These are phyloP conservation scores for Rhincodon typus DNA, from an alignment of 2,797 vertebrate genomes.

Conservation along the genomic window DNA sequence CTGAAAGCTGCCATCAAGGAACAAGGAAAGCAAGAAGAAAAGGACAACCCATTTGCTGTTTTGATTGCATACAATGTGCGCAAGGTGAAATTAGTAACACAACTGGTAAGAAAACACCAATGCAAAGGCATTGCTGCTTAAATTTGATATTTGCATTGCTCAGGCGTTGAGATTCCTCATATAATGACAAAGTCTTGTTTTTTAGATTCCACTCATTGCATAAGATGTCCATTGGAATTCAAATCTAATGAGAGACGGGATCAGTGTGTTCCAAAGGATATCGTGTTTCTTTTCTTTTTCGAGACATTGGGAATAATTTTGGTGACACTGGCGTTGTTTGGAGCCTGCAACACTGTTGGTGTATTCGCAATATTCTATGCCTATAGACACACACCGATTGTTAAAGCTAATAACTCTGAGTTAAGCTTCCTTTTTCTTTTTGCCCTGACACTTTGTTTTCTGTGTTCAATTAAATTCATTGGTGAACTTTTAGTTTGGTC, in stretches of 20 bases:
- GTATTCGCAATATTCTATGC: slow-evolving; percentile 39
- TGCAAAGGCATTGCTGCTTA: too few relatives aligned
- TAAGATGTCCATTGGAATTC: slow-evolving; percentile 42
- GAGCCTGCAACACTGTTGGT: slow-evolving; percentile 38
- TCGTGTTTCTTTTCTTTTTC: slow-evolving; percentile 44
- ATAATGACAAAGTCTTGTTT: too few relatives aligned
- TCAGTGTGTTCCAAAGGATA: slow-evolving; percentile 40
- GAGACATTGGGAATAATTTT: slow-evolving; percentile 44
- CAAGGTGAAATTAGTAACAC: slow-evolving; percentile 62
- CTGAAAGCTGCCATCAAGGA: slow-evolving; percentile 56
- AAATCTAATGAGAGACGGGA: slow-evolving; percentile 40
- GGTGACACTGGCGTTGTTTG: slow-evolving; percentile 40
- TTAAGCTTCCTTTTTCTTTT: not conserved
- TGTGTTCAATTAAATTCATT: not conserved
- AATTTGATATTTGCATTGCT: too few relatives aligned
- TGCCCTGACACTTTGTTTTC: not conserved
- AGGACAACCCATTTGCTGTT: slow-evolving; percentile 57
- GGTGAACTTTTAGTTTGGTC: slow-evolving; percentile 4
- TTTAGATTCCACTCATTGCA: slow-evolving; percentile 39
- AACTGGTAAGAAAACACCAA: slow-evolving; percentile 49
- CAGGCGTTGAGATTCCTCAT: too few relatives aligned
- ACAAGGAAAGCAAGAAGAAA: slow-evolving; percentile 61
- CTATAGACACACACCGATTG: not conserved
- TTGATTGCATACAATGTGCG: slow-evolving; percentile 53
- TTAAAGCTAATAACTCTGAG: slow-evolving; percentile 24